Conservation (phyloP, 2,797 vertebrate species). For the Pseudochromis fuscus region DNA sequence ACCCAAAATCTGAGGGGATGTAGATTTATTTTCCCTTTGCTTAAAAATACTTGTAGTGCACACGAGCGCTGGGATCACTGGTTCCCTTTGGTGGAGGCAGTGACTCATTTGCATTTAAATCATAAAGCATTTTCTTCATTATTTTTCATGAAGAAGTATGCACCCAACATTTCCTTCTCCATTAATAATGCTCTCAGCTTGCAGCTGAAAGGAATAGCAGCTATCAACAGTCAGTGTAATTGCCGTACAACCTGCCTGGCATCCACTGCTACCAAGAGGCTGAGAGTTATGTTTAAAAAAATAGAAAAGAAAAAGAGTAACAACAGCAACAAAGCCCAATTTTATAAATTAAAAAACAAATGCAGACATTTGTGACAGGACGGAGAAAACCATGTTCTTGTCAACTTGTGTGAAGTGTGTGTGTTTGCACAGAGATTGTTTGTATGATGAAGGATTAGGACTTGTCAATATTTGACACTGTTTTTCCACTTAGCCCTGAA, state of each 20-base stretch:
- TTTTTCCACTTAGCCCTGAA: background rate
- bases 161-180: background rate
- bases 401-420: background rate
- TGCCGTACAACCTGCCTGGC: slow-evolving; percentile 1
- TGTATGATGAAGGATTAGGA: slow-evolving; percentile 4
- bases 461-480: slow-evolving; percentile 3
- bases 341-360: background rate
- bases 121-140: slow-evolving; percentile 7
- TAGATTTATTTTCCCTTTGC: slow-evolving; percentile 18
- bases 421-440: background rate
- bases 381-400: background rate
- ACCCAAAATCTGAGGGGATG: slow-evolving; percentile 25
- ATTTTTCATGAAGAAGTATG: slow-evolving; percentile 16
- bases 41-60: slow-evolving; percentile 20
- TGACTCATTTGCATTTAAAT: slow-evolving; percentile 37
- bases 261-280: background rate
- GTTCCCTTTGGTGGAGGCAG: slow-evolving; percentile 4
- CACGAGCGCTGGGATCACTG: background rate
- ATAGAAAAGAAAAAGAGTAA: background rate
- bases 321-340: background rate
- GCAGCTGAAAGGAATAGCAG: slow-evolving; percentile 24
- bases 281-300: background rate
- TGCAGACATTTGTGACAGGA: background rate
- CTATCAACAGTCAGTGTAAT: background rate
- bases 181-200: slow-evolving; percentile 8